Conservation (phyloP, 2,888 invertebrate species). For the Epinotia nisella region DNA sequence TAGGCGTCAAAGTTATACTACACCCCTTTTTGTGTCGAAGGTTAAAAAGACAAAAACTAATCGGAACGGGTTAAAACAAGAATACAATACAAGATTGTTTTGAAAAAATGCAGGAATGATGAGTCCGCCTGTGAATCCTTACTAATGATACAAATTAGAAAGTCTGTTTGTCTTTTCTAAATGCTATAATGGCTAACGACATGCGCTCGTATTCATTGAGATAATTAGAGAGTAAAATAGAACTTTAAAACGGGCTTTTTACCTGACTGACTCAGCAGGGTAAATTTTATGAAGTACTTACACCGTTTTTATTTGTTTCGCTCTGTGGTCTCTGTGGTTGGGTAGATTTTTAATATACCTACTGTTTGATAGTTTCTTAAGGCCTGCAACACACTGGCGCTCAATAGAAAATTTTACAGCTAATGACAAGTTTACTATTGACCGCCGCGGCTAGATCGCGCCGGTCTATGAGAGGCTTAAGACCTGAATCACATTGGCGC, state of each 20-base stretch:
- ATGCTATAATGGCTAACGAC: slow-evolving; percentile 3
- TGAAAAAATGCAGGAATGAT: background rate
- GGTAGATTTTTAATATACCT: background rate
- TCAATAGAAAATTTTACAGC: no score
- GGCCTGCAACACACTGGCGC: no score
- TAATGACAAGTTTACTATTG: no score
- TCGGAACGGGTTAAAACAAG: background rate
- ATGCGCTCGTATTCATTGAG: background rate
- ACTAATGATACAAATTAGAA: slow-evolving; percentile 8
- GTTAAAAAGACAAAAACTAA: background rate
- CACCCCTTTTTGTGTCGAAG: background rate
- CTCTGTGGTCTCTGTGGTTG: background rate
- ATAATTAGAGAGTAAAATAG: slow-evolving; percentile 18
- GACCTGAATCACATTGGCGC: no score
- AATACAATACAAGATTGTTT: background rate
- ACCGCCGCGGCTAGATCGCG: no score
- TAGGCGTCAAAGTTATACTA: background rate
- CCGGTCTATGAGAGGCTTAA: no score
- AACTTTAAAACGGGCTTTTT: slow-evolving; percentile 22
- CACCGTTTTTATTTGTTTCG: background rate
- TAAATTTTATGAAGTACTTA: background rate
- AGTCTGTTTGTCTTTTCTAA: slow-evolving; percentile 11
- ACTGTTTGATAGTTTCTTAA: background rate
- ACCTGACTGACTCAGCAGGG: slow-evolving; percentile 7
- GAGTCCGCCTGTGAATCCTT: background rate